A percentile compares a stretch with the other conserved stretches of the same genome.
Conservation (phyloP, 2,113 vertebrate genomes). For the Ovibos moschatus region DNA sequence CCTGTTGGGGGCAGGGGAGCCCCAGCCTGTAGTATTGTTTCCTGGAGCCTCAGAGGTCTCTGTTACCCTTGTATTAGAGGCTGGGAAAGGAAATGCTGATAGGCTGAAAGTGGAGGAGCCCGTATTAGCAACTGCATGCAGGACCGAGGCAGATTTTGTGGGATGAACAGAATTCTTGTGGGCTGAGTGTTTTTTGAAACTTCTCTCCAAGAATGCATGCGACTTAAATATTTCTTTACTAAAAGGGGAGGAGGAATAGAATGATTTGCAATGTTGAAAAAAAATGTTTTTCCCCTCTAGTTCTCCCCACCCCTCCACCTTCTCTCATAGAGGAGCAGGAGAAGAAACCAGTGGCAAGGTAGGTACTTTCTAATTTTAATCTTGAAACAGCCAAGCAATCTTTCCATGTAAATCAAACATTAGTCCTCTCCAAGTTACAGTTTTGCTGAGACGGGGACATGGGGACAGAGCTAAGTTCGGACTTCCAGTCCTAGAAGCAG, state of each 20-base stretch:
- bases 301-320: background rate
- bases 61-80: background rate
- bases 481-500: background rate
- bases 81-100: background rate
- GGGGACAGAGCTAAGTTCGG: background rate
- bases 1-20: background rate
- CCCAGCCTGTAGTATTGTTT: background rate
- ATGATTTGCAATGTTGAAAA: background rate
- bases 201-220: constrained; percentile 61
- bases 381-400: background rate
- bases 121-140: background rate
- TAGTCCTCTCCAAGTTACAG: background rate
- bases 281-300: background rate
- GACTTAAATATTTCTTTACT: constrained; percentile 62
- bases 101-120: constrained; percentile 34
- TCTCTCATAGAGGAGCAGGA: background rate
- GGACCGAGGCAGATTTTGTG: constrained; percentile 37
- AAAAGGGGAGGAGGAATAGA: constrained; percentile 44
- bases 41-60: background rate
- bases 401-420: constrained; percentile 30
- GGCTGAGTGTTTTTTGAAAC: constrained; percentile 64
- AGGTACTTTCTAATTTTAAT: background rate
- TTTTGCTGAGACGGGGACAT: background rate
- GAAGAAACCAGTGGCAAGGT: background rate
- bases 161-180: constrained; percentile 65